A percentile compares a stretch with the other conserved stretches of the same genome.
These are phyloP conservation scores for Numida meleagris DNA, from an alignment of 2,113 vertebrate genomes.

Conservation along the genomic window DNA sequence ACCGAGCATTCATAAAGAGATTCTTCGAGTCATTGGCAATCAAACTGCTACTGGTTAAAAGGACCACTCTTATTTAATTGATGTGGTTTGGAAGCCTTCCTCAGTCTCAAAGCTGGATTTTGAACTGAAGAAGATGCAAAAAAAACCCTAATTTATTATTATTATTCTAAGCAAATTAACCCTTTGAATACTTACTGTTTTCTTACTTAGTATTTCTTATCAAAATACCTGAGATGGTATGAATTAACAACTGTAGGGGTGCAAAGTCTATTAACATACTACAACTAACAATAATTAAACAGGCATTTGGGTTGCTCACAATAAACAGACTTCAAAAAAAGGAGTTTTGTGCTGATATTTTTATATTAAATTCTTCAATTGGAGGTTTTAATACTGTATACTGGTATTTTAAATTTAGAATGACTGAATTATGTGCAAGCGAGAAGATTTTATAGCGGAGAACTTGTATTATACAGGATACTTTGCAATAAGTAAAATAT, in stretches of 20 bases:
- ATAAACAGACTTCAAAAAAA: conserved; percentile 82
- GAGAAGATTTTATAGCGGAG: conserved; percentile 69
- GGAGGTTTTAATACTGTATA: conserved; percentile 77
- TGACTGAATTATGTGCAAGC: conserved; percentile 39
- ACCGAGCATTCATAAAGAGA: conserved; percentile 87
- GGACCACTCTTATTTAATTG: conserved; percentile 65
- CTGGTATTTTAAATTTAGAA: conserved; percentile 72
- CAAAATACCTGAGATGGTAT: conserved; percentile 71
- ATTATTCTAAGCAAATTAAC: conserved; percentile 71
- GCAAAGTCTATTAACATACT: conserved; percentile 76
- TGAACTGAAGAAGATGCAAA: conserved; percentile 76
- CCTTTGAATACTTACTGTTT: conserved; percentile 78
- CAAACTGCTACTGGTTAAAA: conserved; percentile 91
- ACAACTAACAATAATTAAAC: conserved; percentile 69
- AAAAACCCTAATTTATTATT: conserved; percentile 65
- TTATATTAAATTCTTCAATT: conserved; percentile 79
- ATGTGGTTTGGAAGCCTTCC: conserved; percentile 69
- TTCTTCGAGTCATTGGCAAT: conserved; percentile 91
- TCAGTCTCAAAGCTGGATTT: conserved; percentile 84
- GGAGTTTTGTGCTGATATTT: conserved; percentile 83
- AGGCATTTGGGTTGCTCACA: conserved; percentile 76
- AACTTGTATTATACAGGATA: conserved; percentile 65
- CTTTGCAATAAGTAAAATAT: conserved; percentile 76
- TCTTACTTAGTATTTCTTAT: conserved; percentile 75
- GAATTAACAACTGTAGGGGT: conserved; percentile 73